phyloP scores from a whole-genome alignment of 2,888 invertebrate genomes.

The Hermaeophaga mercurialis region DNA sequence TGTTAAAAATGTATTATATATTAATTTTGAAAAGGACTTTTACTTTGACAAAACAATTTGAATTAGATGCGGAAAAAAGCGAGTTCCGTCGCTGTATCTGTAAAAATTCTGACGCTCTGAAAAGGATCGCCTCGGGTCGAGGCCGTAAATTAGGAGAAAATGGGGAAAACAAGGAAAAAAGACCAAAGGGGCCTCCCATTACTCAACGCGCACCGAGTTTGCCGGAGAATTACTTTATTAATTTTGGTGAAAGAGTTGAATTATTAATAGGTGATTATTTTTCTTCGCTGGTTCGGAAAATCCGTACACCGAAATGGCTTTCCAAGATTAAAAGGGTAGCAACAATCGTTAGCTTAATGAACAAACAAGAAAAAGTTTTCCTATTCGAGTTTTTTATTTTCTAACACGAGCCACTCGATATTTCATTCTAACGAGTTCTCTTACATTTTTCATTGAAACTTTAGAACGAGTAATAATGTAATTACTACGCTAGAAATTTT shows the following conservation, averaged over 20 bases:
- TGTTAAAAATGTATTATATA: too few relatives aligned
- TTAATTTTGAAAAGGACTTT: too few relatives aligned
- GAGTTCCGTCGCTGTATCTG: too few relatives aligned
- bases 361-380: conserved; percentile 9
- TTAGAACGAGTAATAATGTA: too few relatives aligned
- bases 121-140: not conserved
- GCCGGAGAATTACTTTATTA: conserved; percentile 49
- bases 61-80: too few relatives aligned
- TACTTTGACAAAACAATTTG: too few relatives aligned
- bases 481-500: too few relatives aligned
- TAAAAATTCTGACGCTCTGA: not conserved
- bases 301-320: conserved; percentile 9
- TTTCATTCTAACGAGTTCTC: too few relatives aligned
- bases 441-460: too few relatives aligned
- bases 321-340: conserved; percentile 10
- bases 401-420: too few relatives aligned
- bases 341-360: conserved; percentile 15
- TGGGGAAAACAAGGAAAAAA: conserved; percentile 6
- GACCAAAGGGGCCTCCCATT: conserved; percentile 39
- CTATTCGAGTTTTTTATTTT: too few relatives aligned
- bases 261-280: conserved; percentile 46
- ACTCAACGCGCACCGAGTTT: conserved; percentile 44
- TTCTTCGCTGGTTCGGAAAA: conserved; percentile 24
- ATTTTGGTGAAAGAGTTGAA: conserved; percentile 47
- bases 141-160: conserved; percentile 17